Evolutionary conservation across 2,113 vertebrate genomes (phyloP).

Genomic region (Addax nasomaculatus): DNA sequence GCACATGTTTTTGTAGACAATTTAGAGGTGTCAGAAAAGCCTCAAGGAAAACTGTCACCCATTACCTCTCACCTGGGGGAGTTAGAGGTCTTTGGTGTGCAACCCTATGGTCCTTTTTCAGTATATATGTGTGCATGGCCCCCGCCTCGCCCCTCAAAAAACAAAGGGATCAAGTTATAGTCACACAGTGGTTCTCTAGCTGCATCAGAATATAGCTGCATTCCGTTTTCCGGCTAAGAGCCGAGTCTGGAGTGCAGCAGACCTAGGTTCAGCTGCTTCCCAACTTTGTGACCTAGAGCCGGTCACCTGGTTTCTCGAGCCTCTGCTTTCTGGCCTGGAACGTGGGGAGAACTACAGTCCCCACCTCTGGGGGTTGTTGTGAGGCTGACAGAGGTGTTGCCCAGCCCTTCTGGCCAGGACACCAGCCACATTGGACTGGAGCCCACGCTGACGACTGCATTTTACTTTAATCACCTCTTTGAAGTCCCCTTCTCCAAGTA

Average conservation of each 20-base stretch:
- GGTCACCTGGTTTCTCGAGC: accelerated
- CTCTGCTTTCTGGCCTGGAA: background rate
- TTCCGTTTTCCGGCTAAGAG: accelerated
- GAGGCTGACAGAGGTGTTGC: background rate
- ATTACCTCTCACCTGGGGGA: accelerated
- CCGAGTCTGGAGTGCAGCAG: accelerated
- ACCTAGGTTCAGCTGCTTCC: too few relatives aligned
- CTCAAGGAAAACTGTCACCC: background rate
- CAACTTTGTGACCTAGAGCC: background rate
- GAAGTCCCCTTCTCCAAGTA: background rate
- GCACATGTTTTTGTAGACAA: background rate
- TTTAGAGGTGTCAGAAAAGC: background rate
- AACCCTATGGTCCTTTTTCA: background rate
- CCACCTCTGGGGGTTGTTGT: accelerated
- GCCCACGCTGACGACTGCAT: background rate
- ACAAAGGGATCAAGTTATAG: background rate
- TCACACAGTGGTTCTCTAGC: accelerated
- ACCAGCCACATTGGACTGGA: background rate
- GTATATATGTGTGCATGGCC: accelerated
- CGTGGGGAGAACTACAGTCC: accelerated
- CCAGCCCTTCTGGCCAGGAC: background rate
- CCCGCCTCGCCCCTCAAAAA: too few relatives aligned
- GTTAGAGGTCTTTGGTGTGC: background rate
- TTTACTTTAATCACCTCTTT: too few relatives aligned
- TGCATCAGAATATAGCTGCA: accelerated